These are phyloP conservation scores for Tachycineta bicolor DNA, from an alignment of 2,113 vertebrate genomes.

Conservation along the genomic window DNA sequence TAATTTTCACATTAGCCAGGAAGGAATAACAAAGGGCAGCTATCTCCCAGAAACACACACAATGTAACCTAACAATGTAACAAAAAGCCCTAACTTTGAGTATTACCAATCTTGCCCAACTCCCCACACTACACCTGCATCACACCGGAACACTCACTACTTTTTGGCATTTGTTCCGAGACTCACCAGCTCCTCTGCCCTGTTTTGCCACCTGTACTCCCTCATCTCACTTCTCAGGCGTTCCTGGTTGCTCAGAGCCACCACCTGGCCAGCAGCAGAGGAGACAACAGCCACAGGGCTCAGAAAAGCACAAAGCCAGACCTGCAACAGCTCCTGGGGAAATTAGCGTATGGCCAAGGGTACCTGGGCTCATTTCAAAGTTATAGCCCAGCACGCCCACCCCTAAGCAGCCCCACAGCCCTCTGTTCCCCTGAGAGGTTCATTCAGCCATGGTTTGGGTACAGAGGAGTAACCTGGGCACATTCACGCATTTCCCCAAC, in stretches of 20 bases:
- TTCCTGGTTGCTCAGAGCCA: constrained; percentile 53
- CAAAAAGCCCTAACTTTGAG: background rate
- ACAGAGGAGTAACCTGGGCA: background rate
- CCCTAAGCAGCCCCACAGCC: background rate
- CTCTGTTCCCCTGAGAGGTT: background rate
- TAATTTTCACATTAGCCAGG: background rate
- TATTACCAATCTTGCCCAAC: background rate
- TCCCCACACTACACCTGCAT: background rate
- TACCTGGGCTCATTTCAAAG: background rate
- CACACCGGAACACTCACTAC: background rate
- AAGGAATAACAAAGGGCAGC: background rate
- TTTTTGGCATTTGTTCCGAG: background rate
- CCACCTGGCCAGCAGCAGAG: constrained; percentile 55
- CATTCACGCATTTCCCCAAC: background rate
- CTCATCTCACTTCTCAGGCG: background rate
- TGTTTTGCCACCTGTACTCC: background rate
- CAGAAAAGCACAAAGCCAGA: background rate
- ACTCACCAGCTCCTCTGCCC: background rate
- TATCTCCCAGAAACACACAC: background rate
- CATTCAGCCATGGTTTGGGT: background rate
- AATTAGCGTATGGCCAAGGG: rapidly evolving
- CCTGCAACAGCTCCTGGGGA: background rate
- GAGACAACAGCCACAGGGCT: background rate
- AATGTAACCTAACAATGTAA: background rate
- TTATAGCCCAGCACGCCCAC: background rate